Percentiles rank a stretch among this genome's conserved stretches.
Evolutionary conservation across 2,797 vertebrate genomes (phyloP).

Genomic region (Gallinago solitaria): DNA sequence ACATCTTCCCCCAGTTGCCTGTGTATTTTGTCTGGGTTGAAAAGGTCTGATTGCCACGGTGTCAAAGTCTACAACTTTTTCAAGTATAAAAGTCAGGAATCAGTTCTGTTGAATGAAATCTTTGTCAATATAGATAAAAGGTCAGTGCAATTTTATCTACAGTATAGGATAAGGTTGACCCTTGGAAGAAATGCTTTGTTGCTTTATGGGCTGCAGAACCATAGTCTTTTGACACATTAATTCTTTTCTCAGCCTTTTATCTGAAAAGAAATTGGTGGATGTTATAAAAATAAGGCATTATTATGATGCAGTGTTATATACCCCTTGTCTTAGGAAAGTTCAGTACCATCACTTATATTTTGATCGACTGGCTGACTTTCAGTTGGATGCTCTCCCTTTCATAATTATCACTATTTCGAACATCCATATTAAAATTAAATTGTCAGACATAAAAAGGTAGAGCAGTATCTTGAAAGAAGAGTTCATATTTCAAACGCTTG

Average conservation of each 20-base stretch:
- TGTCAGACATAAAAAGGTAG: neutral
- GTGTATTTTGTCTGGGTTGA: neutral
- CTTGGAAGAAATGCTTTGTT: constrained; percentile 4
- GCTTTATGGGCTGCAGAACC: constrained; percentile 28
- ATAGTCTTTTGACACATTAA: constrained; percentile 20
- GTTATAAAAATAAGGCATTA: neutral
- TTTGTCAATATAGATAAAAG: constrained; percentile 52
- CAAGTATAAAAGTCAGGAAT: constrained; percentile 32
- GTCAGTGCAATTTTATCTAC: constrained; percentile 35
- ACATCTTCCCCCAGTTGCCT: neutral
- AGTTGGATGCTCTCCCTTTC: neutral
- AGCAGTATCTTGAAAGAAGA: neutral
- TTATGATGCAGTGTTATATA: neutral
- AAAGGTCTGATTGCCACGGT: constrained; percentile 38
- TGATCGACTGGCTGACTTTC: neutral
- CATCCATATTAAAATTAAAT: neutral
- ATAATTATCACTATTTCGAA: neutral
- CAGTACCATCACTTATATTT: neutral
- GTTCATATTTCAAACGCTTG: neutral
- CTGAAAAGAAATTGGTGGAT: neutral
- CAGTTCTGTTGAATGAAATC: constrained; percentile 15
- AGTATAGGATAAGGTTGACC: neutral
- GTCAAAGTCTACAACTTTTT: constrained; percentile 16
- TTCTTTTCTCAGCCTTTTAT: constrained; percentile 14
- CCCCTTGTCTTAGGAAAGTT: neutral